Percentiles rank a stretch among this genome's conserved stretches.
Conservation (phyloP, 2,888 invertebrate genomes). For the Xestia xanthographa region DNA sequence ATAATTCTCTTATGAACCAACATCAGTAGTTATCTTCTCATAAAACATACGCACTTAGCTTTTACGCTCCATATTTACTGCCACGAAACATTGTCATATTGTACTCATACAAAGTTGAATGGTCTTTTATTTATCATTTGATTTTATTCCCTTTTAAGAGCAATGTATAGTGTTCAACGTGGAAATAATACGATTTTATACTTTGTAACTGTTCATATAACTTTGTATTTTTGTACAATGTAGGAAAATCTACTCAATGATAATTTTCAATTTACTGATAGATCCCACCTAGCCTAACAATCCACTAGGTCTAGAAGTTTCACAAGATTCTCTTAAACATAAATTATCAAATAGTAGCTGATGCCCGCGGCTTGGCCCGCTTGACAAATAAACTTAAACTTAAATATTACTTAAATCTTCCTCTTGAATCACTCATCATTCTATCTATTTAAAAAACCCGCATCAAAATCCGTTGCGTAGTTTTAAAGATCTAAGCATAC, state of each 20-base stretch:
- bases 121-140: conserved; percentile 61
- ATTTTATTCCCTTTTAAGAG: conserved; percentile 46
- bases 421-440: too few relatives aligned
- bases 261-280: background rate
- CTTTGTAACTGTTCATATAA: background rate
- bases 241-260: background rate
- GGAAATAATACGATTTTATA: conserved; percentile 6
- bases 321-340: too few relatives aligned
- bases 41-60: conserved; percentile 76
- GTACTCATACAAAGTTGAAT: conserved; percentile 67
- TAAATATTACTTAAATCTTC: too few relatives aligned
- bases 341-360: too few relatives aligned
- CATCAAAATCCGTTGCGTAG: too few relatives aligned
- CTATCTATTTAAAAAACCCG: too few relatives aligned
- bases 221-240: background rate
- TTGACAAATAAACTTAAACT: too few relatives aligned
- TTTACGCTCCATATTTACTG: conserved; percentile 74
- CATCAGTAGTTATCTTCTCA: conserved; percentile 69
- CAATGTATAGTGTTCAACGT: conserved; percentile 14
- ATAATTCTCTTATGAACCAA: conserved; percentile 32
- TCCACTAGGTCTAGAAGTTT: too few relatives aligned
- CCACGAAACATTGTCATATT: conserved; percentile 70
- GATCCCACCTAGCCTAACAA: too few relatives aligned
- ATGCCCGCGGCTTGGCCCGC: too few relatives aligned
- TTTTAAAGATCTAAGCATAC: too few relatives aligned